Percentiles rank a stretch among this genome's conserved stretches.
Evolutionary conservation across 37 sponge, comb jelly and placozoan species (phyloP).

Genomic region (Agelas oroides): DNA sequence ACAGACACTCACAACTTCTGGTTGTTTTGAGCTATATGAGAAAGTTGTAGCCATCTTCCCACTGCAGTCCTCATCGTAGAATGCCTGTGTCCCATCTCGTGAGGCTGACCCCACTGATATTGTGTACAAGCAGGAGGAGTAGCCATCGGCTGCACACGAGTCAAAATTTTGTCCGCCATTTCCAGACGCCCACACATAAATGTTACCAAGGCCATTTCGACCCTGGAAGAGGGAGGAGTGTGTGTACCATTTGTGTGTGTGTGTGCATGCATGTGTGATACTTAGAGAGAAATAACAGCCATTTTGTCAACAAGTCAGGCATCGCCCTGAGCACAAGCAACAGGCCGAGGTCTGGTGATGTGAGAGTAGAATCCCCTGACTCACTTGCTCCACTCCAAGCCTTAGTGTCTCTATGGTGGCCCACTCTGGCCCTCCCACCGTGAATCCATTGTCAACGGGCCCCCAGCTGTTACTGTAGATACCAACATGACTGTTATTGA

Average conservation of each 20-base stretch:
- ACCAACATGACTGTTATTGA: conserved; percentile 58
- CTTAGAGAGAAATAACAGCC: too few relatives aligned
- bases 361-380: too few relatives aligned
- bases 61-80: conserved; percentile 91
- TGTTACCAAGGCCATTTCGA: conserved; percentile 83
- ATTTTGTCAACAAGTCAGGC: too few relatives aligned
- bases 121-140: conserved; percentile 89
- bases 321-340: too few relatives aligned
- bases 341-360: too few relatives aligned
- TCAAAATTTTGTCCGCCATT: conserved; percentile 90
- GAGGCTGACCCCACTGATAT: conserved; percentile 86
- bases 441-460: conserved; percentile 91
- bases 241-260: too few relatives aligned
- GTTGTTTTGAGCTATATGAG: conserved; percentile 34
- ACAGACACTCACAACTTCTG: too few relatives aligned
- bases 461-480: conserved; percentile 98
- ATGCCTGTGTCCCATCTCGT: conserved; percentile 73
- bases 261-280: too few relatives aligned
- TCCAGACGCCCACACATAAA: conserved; percentile 95
- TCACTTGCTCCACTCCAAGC: conserved; percentile 71
- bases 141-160: conserved; percentile 96
- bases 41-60: conserved; percentile 93
- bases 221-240: conserved; percentile 82
- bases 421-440: conserved; percentile 89
- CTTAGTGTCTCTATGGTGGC: conserved; percentile 67